Conservation (phyloP, 2,797 vertebrate species). For the Remorina albescens region DNA sequence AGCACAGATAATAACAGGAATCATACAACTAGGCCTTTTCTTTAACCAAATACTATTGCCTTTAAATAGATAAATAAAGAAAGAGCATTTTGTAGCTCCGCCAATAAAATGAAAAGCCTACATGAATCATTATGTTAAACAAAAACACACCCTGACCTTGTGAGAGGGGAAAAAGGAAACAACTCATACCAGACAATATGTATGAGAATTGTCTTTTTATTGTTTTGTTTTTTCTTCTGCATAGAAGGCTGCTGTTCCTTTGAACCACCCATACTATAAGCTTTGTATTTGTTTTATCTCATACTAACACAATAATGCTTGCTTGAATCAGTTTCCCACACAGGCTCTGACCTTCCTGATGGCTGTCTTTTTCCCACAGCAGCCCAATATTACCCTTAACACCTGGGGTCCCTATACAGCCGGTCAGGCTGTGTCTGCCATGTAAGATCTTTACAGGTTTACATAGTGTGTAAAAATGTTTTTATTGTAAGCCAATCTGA, state of each 20-base stretch:
- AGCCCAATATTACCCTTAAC: conserved; percentile 27
- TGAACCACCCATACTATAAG: conserved; percentile 19
- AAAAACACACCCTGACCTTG: conserved; percentile 73
- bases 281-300: conserved; percentile 32
- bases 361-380: conserved; percentile 15
- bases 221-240: conserved; percentile 44
- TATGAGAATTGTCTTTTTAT: conserved; percentile 29
- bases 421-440: conserved; percentile 46
- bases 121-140: conserved; percentile 68
- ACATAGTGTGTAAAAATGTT: conserved; percentile 75
- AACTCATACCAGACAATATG: conserved; percentile 38
- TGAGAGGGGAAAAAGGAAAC: conserved; percentile 50
- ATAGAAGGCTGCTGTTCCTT: conserved; percentile 18
- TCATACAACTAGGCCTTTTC: conserved; percentile 38
- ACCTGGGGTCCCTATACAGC: conserved; percentile 40
- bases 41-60: conserved; percentile 35
- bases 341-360: conserved; percentile 27
- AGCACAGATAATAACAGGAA: conserved; percentile 36
- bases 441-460: conserved; percentile 69
- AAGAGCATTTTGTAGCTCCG: conserved; percentile 50
- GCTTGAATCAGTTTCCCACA: conserved; percentile 34
- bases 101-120: conserved; percentile 52
- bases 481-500: conserved; percentile 76
- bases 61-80: conserved; percentile 52
- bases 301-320: conserved; percentile 14